These are phyloP conservation scores for Pocillopora damicornis DNA, from an alignment of 64 coral and sea anemone genomes.

Conservation along the genomic window DNA sequence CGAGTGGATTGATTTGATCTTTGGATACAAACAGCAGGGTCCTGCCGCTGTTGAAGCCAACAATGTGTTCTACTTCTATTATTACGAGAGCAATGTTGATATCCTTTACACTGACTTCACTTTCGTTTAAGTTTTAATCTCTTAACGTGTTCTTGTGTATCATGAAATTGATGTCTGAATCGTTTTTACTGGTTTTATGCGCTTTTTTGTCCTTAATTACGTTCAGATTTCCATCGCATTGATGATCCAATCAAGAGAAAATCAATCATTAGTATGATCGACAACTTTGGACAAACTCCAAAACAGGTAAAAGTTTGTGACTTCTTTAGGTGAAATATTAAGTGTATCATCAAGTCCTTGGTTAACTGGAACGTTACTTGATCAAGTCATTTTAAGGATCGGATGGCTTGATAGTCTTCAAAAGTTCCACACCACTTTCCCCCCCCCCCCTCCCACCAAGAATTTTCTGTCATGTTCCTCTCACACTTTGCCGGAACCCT, in stretches of 20 bases:
- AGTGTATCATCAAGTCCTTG: not conserved
- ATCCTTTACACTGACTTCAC: slow-evolving; percentile 39
- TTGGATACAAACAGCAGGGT: slow-evolving; percentile 92
- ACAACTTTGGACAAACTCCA: slow-evolving; percentile 98
- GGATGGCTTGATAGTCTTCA: no score
- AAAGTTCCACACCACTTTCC: no score
- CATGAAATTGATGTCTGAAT: not conserved
- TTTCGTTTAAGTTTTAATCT: not conserved
- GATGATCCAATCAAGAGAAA: slow-evolving; percentile 92
- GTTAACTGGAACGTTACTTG: no score
- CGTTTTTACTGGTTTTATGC: not conserved
- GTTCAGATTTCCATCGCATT: slow-evolving; percentile 69
- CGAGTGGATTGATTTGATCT: slow-evolving; percentile 94
- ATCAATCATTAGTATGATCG: slow-evolving; percentile 93
- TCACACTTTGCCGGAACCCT: no score
- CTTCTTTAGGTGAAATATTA: not conserved
- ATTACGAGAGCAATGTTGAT: slow-evolving; percentile 91
- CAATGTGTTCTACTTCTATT: slow-evolving; percentile 93
- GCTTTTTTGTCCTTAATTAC: slow-evolving; percentile 43
- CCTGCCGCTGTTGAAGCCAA: slow-evolving; percentile 65
- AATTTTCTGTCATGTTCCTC: no score
- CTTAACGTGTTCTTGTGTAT: not conserved
- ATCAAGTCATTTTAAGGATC: no score
- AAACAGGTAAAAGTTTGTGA: slow-evolving; percentile 64
- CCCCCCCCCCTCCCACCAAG: no score